Base-by-base conservation (phyloP, 2,113 vertebrate species). In the Vulpes vulpes region DNA sequence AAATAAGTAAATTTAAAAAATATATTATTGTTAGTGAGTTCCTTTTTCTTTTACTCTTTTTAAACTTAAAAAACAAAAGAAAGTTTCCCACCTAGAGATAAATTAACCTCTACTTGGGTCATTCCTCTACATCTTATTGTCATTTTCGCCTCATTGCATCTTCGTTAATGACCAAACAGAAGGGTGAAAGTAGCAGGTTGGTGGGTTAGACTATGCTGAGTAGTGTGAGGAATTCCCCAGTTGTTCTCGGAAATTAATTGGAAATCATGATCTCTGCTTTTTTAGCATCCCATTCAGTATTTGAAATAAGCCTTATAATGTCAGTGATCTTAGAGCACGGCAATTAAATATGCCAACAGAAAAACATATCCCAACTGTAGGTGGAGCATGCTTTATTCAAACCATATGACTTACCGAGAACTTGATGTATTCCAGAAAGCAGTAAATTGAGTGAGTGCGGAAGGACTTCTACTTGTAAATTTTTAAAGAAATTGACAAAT, bases 1-100 rank as follows among this genome's bases (percentile, higher is more conserved):
- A 76, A 96, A 32, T 79, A 76, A 96, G 25, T 43, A 20, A 76
- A 15, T 87, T 55, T 60, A 35, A 51, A 64, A 84, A 53, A 94
- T 69, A 53, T 90, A 27, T 85, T 92, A 27, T 96, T 89, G 89
- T n/a, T 73, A 73, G 12, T 93, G 25, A 55, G 89, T 69, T 88
- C 20, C 43, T 87, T 22, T 7, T 57, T 38, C 25, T 74, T 89
- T 71, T n/a, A 27, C 22, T 95, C 20, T 12, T 7, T 78, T 76
- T 67, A 88, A 60, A 57, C 10, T 65, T 88, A 16, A 67, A 92
- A 82, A 96, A 62, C 38, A 60, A 62, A 83, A 87, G 73, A 23
- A 30, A 32, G 30, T 83, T 86, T 73, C 20, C 15, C 8, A 74
- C 8, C 43, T 94, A 30, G 27, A 80, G 89, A 83, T 87, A 43